phyloP scores from a whole-genome alignment of 1,140 invertebrate species.

The Psix sp. region DNA sequence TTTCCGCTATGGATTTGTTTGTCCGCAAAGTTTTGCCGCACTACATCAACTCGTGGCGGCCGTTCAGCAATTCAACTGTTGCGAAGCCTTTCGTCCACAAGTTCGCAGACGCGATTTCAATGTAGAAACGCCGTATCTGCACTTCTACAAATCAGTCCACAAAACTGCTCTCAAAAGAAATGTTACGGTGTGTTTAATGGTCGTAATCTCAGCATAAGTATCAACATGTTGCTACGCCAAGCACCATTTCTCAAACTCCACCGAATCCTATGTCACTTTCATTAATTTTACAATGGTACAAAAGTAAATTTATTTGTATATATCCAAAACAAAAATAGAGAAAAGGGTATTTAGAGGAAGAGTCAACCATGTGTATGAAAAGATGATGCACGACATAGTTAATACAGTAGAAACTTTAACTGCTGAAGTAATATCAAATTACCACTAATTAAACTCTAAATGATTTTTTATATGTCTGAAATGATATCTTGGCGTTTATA shows the following conservation, averaged over 20 bases:
- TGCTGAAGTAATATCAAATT: too few relatives aligned
- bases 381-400: conserved; percentile 46
- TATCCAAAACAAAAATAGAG: background rate
- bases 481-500: too few relatives aligned
- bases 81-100: conserved; percentile 70
- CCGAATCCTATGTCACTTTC: conserved; percentile 7
- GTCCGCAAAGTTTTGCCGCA: conserved; percentile 73
- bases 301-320: background rate
- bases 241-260: conserved; percentile 13
- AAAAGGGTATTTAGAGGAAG: conserved; percentile 29
- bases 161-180: conserved; percentile 61
- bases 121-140: conserved; percentile 65
- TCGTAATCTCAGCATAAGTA: conserved; percentile 51
- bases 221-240: conserved; percentile 45
- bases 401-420: too few relatives aligned
- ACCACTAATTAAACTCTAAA: too few relatives aligned
- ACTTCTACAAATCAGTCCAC: conserved; percentile 60
- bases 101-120: conserved; percentile 67
- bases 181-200: conserved; percentile 51
- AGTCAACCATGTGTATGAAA: conserved; percentile 40
- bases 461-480: too few relatives aligned
- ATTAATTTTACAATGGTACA: conserved; percentile 13
- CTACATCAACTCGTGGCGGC: conserved; percentile 70
- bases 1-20: conserved; percentile 75
- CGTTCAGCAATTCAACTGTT: conserved; percentile 70